phyloP scores from a whole-genome alignment of 2,888 invertebrate genomes.

The Didymodactylos carnosus region DNA sequence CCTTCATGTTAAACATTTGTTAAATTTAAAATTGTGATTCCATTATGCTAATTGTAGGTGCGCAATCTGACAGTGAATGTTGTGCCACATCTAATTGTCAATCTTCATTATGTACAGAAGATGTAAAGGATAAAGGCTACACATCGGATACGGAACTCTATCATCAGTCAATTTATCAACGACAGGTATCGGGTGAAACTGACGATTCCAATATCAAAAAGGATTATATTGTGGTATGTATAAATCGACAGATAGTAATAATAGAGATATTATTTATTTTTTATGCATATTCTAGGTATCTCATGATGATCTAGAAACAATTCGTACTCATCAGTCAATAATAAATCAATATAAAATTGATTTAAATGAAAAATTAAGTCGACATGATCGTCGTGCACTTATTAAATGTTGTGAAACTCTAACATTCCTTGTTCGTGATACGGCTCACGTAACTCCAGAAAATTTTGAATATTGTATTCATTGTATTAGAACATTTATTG shows the following conservation, averaged over 20 bases:
- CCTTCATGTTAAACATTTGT: too few species aligned
- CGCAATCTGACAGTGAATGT: not conserved
- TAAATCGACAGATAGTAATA: too few species aligned
- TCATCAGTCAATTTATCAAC: constrained; percentile 13
- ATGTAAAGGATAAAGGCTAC: constrained; percentile 44
- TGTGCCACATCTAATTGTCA: not conserved
- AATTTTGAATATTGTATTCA: constrained; percentile 64
- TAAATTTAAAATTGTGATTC: too few species aligned
- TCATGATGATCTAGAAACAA: not conserved
- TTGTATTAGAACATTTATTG: constrained; percentile 70
- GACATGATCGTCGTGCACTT: constrained; percentile 59
- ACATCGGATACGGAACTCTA: constrained; percentile 64
- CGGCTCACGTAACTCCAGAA: constrained; percentile 87
- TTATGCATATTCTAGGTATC: not conserved
- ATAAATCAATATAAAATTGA: constrained; percentile 44
- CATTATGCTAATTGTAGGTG: too few species aligned
- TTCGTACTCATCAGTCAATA: not conserved
- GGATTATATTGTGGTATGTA: not conserved
- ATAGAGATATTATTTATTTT: not conserved
- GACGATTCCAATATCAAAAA: too few species aligned
- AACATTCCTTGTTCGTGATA: constrained; percentile 77
- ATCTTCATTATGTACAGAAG: not conserved
- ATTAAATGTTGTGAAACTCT: constrained; percentile 81
- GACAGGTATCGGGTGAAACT: too few species aligned
- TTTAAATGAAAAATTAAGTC: constrained; percentile 47